Conservation (phyloP, 2,113 vertebrate species). For the Grammomys surdaster region DNA sequence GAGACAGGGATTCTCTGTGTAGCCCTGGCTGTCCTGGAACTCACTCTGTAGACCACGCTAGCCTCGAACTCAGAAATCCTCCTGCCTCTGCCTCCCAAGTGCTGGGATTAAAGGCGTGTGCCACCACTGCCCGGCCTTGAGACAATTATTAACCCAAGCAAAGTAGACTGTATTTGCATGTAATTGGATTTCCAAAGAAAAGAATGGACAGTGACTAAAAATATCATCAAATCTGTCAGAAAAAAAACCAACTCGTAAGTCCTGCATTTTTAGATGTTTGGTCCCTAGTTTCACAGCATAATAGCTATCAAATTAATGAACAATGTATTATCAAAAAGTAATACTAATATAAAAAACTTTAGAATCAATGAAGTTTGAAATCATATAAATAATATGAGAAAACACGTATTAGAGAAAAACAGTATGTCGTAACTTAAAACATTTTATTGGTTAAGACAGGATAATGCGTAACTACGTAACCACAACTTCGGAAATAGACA, state of each 20-base stretch:
- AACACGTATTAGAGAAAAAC: neutral
- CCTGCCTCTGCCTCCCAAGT: too few species aligned
- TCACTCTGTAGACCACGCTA: too few species aligned
- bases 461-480: neutral
- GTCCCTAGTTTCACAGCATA: neutral
- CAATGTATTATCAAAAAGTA: neutral
- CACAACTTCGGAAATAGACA: neutral
- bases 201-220: neutral
- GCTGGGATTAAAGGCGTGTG: too few species aligned
- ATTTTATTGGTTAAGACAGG: neutral
- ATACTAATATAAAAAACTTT: neutral
- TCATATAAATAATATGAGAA: neutral
- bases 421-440: neutral
- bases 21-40: too few species aligned
- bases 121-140: neutral
- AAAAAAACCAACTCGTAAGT: neutral
- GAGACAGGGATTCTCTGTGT: too few species aligned
- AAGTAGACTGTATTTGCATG: neutral
- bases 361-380: neutral
- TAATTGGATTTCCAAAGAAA: constrained; percentile 69
- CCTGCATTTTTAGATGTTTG: neutral
- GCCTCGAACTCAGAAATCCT: too few species aligned
- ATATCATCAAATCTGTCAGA: neutral
- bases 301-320: neutral
- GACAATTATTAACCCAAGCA: constrained; percentile 57